Conservation (phyloP, 2,888 invertebrate genomes). For the Phengaris alcon region DNA sequence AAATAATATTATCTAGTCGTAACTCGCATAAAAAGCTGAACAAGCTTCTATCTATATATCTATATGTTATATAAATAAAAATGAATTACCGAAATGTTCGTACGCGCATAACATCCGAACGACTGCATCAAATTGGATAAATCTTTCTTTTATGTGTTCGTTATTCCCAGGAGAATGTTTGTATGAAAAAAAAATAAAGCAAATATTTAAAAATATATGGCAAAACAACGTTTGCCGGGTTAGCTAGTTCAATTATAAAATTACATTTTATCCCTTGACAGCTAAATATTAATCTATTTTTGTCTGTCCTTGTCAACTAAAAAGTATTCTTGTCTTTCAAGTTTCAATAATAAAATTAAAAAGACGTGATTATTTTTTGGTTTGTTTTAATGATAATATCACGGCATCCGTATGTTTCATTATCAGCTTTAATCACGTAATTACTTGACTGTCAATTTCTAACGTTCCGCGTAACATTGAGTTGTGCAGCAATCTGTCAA, state of each 20-base stretch:
- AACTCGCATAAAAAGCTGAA: too few relatives aligned
- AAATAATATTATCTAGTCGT: not conserved
- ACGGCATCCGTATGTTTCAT: not conserved
- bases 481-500: not conserved
- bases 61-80: too few relatives aligned
- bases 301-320: not conserved
- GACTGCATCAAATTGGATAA: too few relatives aligned
- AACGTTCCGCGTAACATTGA: not conserved
- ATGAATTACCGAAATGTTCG: too few relatives aligned
- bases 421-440: not conserved
- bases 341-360: not conserved
- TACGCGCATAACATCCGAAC: too few relatives aligned
- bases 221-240: too few relatives aligned
- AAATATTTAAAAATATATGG: too few relatives aligned
- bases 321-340: not conserved
- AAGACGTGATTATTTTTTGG: not conserved
- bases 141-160: too few relatives aligned
- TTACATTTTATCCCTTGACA: not conserved
- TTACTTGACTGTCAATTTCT: not conserved
- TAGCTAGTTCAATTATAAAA: not conserved
- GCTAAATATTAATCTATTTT: conserved; percentile 15
- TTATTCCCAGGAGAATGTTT: too few relatives aligned
- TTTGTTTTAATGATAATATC: not conserved
- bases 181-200: too few relatives aligned
- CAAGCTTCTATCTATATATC: too few relatives aligned